phyloP scores from a whole-genome alignment of 2,113 vertebrate genomes.

The Pollachius pollachius region DNA sequence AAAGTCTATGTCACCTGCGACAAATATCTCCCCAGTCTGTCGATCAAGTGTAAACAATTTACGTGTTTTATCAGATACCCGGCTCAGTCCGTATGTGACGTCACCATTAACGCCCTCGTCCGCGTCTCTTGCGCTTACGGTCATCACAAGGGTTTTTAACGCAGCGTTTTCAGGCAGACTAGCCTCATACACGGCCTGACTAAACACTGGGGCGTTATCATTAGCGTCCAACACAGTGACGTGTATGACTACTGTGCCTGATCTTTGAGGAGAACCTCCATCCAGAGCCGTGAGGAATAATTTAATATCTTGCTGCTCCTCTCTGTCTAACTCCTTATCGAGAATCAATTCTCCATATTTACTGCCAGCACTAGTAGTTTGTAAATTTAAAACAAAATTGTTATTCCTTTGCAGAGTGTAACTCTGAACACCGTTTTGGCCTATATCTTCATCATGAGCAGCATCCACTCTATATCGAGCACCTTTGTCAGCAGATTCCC shows the following conservation, averaged over 20 bases:
- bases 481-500: constrained; percentile 49
- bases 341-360: constrained; percentile 46
- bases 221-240: constrained; percentile 47
- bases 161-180: constrained; percentile 52
- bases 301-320: constrained; percentile 17
- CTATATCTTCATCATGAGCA: constrained; percentile 57
- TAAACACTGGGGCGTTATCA: constrained; percentile 51
- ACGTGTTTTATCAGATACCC: constrained; percentile 48
- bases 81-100: constrained; percentile 67
- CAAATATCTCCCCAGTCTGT: constrained; percentile 68
- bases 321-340: constrained; percentile 36
- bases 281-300: constrained; percentile 41
- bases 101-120: constrained; percentile 70
- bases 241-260: constrained; percentile 37
- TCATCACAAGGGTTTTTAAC: constrained; percentile 38
- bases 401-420: constrained; percentile 44
- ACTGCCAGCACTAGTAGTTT: constrained; percentile 50
- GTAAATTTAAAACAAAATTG: constrained; percentile 39
- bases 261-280: constrained; percentile 44
- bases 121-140: constrained; percentile 69
- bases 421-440: constrained; percentile 44
- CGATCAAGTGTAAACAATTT: constrained; percentile 60
- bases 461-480: constrained; percentile 50
- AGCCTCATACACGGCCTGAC: constrained; percentile 44
- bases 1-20: constrained; percentile 65